Evolutionary conservation across 2,113 vertebrate species (phyloP).

Genomic region (Dipodomys ordii): DNA sequence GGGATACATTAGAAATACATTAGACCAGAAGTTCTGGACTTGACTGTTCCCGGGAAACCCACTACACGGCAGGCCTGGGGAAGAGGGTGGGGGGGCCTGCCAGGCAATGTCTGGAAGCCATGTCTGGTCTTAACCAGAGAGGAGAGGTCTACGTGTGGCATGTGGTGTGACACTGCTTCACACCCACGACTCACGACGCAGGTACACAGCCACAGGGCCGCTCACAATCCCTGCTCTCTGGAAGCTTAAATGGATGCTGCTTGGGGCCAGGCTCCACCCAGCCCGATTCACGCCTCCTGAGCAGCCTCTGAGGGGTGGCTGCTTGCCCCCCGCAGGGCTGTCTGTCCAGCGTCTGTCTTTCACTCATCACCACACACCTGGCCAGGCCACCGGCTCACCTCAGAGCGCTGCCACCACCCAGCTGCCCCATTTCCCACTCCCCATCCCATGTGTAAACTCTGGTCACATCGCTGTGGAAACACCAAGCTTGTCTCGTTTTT

Average conservation of each 20-base stretch:
- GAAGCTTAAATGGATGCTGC: too few relatives aligned
- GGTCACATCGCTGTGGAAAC: slow-evolving; percentile 10
- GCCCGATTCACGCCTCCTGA: too few relatives aligned
- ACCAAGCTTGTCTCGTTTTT: slow-evolving; percentile 48
- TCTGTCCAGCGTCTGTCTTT: not conserved
- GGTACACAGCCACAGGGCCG: too few relatives aligned
- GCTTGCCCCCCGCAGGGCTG: too few relatives aligned
- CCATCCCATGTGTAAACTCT: too few relatives aligned
- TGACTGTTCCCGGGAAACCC: not conserved
- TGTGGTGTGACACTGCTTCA: not conserved
- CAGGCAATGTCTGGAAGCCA: not conserved
- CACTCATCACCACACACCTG: not conserved
- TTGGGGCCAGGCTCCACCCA: too few relatives aligned
- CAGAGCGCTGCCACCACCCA: not conserved
- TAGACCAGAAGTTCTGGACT: too few relatives aligned
- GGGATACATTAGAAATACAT: not conserved
- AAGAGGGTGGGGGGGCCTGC: not conserved
- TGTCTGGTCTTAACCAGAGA: too few relatives aligned
- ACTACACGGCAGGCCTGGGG: not conserved
- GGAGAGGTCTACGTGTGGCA: too few relatives aligned
- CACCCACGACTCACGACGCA: not conserved
- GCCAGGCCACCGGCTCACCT: not conserved
- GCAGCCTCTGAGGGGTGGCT: too few relatives aligned
- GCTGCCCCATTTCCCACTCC: not conserved
- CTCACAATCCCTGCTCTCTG: not conserved